phyloP scores from a whole-genome alignment of 1,140 invertebrate genomes.

The Brachystomella parvula region DNA sequence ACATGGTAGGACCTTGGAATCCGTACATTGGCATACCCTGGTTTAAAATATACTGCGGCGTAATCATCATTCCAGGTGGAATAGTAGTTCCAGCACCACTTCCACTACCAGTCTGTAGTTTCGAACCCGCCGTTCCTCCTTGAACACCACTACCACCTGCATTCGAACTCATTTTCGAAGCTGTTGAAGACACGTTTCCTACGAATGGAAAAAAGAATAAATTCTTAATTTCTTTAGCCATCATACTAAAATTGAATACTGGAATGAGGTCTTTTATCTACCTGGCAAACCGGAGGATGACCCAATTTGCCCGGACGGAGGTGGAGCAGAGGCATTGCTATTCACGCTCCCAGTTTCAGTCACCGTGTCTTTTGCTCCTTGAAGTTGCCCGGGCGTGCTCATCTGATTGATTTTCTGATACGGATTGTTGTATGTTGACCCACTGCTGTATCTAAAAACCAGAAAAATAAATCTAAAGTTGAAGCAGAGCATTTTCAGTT shows the following conservation, averaged over 20 bases:
- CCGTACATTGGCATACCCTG: conserved; percentile 33
- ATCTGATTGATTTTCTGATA: conserved; percentile 6
- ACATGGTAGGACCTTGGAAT: conserved; percentile 28
- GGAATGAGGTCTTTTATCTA: neutral
- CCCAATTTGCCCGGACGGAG: conserved; percentile 29
- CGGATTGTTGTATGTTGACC: neutral
- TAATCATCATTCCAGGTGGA: conserved; percentile 37
- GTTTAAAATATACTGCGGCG: conserved; percentile 36
- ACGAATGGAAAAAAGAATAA: too few relatives aligned
- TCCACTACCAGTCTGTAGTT: neutral
- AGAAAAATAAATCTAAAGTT: too few relatives aligned
- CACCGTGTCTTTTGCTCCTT: neutral
- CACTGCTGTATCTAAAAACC: neutral
- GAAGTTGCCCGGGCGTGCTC: neutral
- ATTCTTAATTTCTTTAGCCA: too few relatives aligned
- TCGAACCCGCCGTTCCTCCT: neutral
- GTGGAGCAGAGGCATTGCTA: conserved; percentile 7
- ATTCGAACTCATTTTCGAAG: conserved; percentile 17
- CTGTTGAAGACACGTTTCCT: conserved; percentile 4
- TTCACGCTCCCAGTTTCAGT: neutral
- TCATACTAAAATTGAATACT: too few relatives aligned
- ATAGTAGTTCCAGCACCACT: conserved; percentile 23
- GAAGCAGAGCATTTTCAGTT: neutral
- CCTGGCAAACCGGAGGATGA: conserved; percentile 10
- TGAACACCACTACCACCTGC: neutral